These are phyloP conservation scores for Agelastica alni DNA, from an alignment of 2,888 invertebrate genomes.

Conservation along the genomic window DNA sequence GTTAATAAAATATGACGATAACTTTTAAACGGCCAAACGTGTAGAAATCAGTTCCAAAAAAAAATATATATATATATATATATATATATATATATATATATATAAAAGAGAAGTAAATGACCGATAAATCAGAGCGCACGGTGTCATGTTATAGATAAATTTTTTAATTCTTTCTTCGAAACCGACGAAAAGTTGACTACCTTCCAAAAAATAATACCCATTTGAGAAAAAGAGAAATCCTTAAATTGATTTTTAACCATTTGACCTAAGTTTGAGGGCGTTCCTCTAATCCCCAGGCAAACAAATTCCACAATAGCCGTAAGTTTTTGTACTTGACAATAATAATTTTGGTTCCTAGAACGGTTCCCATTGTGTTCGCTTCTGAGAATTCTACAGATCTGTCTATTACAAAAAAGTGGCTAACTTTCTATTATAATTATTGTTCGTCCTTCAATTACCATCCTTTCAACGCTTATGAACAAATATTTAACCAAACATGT, in stretches of 20 bases:
- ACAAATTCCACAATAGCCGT: slow-evolving; percentile 35
- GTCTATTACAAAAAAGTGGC: slow-evolving; percentile 12
- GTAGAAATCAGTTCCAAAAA: too few species aligned
- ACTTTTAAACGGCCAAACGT: too few species aligned
- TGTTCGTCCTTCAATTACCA: neutral
- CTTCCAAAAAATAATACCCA: slow-evolving; percentile 25
- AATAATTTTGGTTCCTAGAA: slow-evolving; percentile 33
- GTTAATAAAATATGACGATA: too few species aligned
- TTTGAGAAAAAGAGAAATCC: slow-evolving; percentile 22
- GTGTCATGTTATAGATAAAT: neutral
- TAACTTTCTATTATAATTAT: slow-evolving; percentile 9
- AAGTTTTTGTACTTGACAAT: slow-evolving; percentile 34
- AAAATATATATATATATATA: too few species aligned
- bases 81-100: too few species aligned
- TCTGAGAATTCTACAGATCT: slow-evolving; percentile 25
- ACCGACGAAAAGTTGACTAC: neutral
- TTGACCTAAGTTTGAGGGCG: slow-evolving; percentile 33
- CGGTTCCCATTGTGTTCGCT: slow-evolving; percentile 28
- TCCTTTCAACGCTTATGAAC: too few species aligned
- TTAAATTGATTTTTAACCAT: slow-evolving; percentile 39
- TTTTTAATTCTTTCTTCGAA: neutral
- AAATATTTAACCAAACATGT: too few species aligned
- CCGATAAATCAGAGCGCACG: neutral
- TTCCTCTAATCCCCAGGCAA: slow-evolving; percentile 30
- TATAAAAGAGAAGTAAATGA: neutral